A percentile compares a stretch with the other conserved stretches of the same genome.
phyloP scores from a whole-genome alignment of 2,888 invertebrate species.

The Latrodectus hesperus region DNA sequence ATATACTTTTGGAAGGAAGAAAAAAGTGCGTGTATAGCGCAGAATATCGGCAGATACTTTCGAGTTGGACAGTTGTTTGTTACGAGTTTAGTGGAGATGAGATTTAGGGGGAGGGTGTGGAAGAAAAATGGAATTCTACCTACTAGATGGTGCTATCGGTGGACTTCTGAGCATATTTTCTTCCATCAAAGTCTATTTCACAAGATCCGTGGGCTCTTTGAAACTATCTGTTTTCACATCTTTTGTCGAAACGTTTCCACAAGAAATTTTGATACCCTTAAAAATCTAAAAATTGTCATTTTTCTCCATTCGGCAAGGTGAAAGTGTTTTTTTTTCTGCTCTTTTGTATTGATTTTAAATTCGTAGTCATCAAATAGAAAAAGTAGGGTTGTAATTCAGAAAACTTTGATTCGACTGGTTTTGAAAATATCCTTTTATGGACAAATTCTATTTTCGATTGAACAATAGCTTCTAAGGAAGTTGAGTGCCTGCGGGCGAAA shows the following conservation, averaged over 20 bases:
- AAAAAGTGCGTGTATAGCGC: slow-evolving; percentile 24
- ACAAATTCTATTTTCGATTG: no score
- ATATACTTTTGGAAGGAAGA: slow-evolving; percentile 20
- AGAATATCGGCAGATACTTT: slow-evolving; percentile 40
- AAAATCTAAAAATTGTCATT: no score
- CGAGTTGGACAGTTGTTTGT: slow-evolving; percentile 37
- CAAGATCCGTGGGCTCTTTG: neutral
- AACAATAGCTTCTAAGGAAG: no score
- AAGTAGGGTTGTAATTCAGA: no score
- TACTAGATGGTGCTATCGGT: neutral
- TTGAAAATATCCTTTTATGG: no score
- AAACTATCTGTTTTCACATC: neutral
- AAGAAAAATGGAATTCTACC: slow-evolving; percentile 3
- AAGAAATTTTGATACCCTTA: neutral
- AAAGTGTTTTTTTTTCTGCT: no score
- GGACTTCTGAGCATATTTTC: slow-evolving; percentile 6
- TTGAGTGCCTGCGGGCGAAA: no score
- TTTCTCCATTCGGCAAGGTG: no score
- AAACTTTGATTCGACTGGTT: no score
- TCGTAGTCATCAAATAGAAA: no score
- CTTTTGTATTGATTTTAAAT: no score
- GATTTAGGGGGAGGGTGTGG: neutral
- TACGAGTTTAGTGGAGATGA: slow-evolving; percentile 23
- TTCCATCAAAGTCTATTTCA: neutral
- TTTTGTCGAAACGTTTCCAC: neutral